These are phyloP conservation scores for Cydia amplana DNA, from an alignment of 1,140 invertebrate genomes.

Conservation along the genomic window DNA sequence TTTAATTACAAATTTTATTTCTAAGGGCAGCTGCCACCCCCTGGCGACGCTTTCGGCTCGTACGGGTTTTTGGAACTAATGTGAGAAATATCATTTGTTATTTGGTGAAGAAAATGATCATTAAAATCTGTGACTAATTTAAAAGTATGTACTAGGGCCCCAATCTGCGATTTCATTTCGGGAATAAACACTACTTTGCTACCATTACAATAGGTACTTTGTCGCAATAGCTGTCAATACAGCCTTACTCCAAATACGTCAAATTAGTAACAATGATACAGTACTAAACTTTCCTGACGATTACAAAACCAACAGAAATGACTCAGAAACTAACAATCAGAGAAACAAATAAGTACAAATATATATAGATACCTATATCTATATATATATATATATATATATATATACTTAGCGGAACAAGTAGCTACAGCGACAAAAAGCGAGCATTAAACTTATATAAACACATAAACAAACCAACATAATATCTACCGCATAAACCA, in stretches of 20 bases:
- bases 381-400: no score
- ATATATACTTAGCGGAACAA: constrained; percentile 4
- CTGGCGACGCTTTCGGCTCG: no score
- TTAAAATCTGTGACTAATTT: no score
- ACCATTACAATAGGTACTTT: constrained; percentile 1
- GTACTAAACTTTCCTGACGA: constrained; percentile 6
- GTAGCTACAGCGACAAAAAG: constrained; percentile 13
- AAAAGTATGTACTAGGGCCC: background rate
- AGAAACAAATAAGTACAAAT: constrained; percentile 10
- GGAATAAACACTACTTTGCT: background rate
- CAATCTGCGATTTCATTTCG: background rate
- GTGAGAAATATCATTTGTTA: no score
- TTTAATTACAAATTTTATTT: no score
- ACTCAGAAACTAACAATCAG: constrained; percentile 1
- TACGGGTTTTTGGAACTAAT: no score
- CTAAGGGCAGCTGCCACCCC: no score
- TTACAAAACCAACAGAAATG: constrained; percentile 1
- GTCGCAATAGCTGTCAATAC: background rate
- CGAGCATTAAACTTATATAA: constrained; percentile 9
- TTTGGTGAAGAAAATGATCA: no score
- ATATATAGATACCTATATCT: background rate
- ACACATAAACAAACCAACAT: background rate
- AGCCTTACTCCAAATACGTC: background rate
- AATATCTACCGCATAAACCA: background rate
- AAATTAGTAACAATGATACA: background rate